Evolutionary conservation across 2,113 vertebrate genomes (phyloP).

Genomic region (Lepidothrix coronata): DNA sequence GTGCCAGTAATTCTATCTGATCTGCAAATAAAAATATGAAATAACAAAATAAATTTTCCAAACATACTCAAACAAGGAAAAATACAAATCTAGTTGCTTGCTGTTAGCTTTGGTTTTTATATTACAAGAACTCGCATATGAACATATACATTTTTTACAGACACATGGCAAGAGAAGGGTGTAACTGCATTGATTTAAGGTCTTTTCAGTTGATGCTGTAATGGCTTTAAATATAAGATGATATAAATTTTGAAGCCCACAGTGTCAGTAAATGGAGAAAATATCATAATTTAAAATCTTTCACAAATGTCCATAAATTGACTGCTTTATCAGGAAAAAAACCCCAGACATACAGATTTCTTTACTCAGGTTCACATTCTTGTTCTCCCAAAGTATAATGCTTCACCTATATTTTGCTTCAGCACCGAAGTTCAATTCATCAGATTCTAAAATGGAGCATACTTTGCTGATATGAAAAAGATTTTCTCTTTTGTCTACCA

Average conservation of each 20-base stretch:
- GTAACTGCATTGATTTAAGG: background rate
- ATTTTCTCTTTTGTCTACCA: background rate
- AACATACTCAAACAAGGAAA: background rate
- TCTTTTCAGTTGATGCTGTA: background rate
- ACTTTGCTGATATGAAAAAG: background rate
- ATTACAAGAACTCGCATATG: background rate
- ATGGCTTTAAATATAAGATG: background rate
- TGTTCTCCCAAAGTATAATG: background rate
- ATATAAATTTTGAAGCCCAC: background rate
- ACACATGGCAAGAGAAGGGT: background rate
- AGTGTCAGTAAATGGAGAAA: background rate
- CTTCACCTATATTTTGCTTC: background rate
- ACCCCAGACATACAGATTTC: background rate
- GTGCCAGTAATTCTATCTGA: slow-evolving; percentile 58
- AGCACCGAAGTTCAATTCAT: background rate
- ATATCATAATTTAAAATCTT: background rate
- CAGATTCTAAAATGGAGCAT: background rate
- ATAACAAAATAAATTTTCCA: slow-evolving; percentile 67
- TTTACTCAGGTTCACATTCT: background rate
- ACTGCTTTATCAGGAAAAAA: background rate
- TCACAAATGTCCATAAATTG: background rate
- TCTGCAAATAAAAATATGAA: slow-evolving; percentile 69
- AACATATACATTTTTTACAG: rapidly evolving
- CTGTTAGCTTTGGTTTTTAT: background rate
- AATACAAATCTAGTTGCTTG: background rate